Conservation (phyloP, 1,140 invertebrate species). For the Stenopsyche tienmushanensis region DNA sequence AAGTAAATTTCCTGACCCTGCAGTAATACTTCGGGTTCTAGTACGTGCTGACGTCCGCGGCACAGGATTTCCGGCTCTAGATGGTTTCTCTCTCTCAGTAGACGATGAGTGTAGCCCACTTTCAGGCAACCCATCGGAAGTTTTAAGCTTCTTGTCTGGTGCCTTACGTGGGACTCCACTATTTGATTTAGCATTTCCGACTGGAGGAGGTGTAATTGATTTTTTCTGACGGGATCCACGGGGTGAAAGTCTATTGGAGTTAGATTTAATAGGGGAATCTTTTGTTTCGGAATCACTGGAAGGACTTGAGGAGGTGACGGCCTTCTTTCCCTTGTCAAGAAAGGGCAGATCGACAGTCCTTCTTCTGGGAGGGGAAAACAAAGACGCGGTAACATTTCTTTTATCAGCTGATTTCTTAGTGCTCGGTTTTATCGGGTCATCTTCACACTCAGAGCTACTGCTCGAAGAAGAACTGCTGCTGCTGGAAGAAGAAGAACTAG, state of each 20-base stretch:
- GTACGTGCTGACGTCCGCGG: slow-evolving; percentile 55
- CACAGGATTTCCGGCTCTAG: slow-evolving; percentile 55
- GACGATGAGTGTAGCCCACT: slow-evolving; percentile 69
- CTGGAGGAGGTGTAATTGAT: slow-evolving; percentile 48
- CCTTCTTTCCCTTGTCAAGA: slow-evolving; percentile 62
- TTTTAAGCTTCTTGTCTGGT: slow-evolving; percentile 83
- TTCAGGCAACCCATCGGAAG: slow-evolving; percentile 78
- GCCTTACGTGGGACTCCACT: slow-evolving; percentile 60
- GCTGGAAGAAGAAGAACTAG: slow-evolving; percentile 52
- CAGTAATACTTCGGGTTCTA: slow-evolving; percentile 64
- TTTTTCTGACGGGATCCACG: slow-evolving; percentile 49
- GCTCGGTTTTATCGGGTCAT: slow-evolving; percentile 50
- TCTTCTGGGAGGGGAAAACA: slow-evolving; percentile 54
- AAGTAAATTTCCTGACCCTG: slow-evolving; percentile 63
- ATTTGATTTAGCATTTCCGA: slow-evolving; percentile 6
- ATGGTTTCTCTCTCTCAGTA: slow-evolving; percentile 73
- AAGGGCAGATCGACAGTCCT: slow-evolving; percentile 60
- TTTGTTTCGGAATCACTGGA: slow-evolving; percentile 55
- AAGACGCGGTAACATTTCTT: slow-evolving; percentile 47
- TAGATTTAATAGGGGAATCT: slow-evolving; percentile 45
- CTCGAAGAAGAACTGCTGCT: slow-evolving; percentile 54
- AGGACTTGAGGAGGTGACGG: slow-evolving; percentile 55
- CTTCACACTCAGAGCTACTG: slow-evolving; percentile 57
- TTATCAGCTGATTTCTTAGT: slow-evolving; percentile 48
- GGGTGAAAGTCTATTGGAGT: slow-evolving; percentile 48